A percentile compares a stretch with the other conserved stretches of the same genome.
Evolutionary conservation across 2,797 vertebrate genomes (phyloP).

Genomic region (Chaunax sp.): DNA sequence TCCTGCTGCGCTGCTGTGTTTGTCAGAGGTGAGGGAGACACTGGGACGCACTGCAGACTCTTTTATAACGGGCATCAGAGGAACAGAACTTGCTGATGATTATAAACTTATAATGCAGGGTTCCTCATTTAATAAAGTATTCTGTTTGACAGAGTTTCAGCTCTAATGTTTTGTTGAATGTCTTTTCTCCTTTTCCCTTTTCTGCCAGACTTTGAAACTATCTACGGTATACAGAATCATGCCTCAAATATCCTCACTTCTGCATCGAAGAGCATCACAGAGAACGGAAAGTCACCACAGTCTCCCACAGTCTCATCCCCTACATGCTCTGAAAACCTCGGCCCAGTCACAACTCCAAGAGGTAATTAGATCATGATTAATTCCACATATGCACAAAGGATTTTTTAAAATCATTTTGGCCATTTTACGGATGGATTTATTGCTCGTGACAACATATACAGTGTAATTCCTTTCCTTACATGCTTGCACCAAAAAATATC

Average conservation of each 20-base stretch:
- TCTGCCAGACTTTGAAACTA: slow-evolving; percentile 74
- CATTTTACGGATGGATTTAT: not conserved
- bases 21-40: slow-evolving; percentile 74
- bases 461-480: not conserved
- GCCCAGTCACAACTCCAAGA: slow-evolving; percentile 54
- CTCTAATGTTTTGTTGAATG: slow-evolving; percentile 5
- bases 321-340: slow-evolving; percentile 39
- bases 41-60: not conserved
- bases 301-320: slow-evolving; percentile 41
- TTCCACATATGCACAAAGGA: not conserved
- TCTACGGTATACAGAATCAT: slow-evolving; percentile 26
- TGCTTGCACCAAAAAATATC: slow-evolving; percentile 6
- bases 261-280: slow-evolving; percentile 34
- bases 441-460: not conserved
- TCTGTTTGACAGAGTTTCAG: slow-evolving; percentile 26
- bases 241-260: slow-evolving; percentile 26
- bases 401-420: too few species aligned
- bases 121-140: not conserved
- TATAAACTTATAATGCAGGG: not conserved
- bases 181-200: slow-evolving; percentile 35
- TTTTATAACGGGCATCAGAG: not conserved
- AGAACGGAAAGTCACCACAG: slow-evolving; percentile 44
- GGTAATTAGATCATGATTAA: slow-evolving; percentile 43
- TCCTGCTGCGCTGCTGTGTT: slow-evolving; percentile 80
- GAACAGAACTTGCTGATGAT: not conserved